phyloP scores from a whole-genome alignment of 2,797 vertebrate genomes.

The Trachops cirrhosus region DNA sequence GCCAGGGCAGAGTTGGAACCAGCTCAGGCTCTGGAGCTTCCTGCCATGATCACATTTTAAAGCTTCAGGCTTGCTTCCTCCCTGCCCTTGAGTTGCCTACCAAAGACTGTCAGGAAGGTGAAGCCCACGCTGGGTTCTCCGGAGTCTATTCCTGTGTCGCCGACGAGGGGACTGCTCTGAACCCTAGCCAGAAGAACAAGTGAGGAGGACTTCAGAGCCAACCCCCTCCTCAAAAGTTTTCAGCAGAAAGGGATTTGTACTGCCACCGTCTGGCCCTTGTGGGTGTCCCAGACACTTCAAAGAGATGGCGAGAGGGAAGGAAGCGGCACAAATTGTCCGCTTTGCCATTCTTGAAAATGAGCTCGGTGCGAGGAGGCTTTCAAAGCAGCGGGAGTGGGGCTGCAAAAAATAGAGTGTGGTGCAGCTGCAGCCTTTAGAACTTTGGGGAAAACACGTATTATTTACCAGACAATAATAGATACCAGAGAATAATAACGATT shows the following conservation, averaged over 20 bases:
- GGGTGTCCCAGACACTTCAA: constrained; percentile 28
- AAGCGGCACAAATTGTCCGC: background rate
- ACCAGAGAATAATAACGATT: constrained; percentile 75
- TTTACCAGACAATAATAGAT: constrained; percentile 79
- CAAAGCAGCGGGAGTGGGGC: constrained; percentile 46
- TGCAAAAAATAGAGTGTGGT: constrained; percentile 68
- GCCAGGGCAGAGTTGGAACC: background rate
- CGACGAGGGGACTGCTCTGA: background rate
- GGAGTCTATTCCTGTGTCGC: background rate
- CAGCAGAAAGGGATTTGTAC: background rate
- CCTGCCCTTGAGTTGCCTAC: background rate
- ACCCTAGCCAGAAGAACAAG: background rate
- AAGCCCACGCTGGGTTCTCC: background rate
- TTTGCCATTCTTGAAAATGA: constrained; percentile 55
- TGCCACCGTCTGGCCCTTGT: constrained; percentile 60
- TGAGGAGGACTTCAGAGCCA: background rate
- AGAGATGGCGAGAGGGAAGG: background rate
- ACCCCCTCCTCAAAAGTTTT: background rate
- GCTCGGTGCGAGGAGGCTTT: constrained; percentile 49
- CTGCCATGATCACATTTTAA: background rate
- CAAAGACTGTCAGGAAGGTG: background rate
- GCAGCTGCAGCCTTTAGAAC: constrained; percentile 76
- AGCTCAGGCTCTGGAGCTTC: background rate
- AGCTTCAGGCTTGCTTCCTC: background rate
- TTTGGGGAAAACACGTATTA: constrained; percentile 78